A percentile compares a stretch with the other conserved stretches of the same genome.
Evolutionary conservation across 1,140 invertebrate genomes (phyloP).

Genomic region (Archegozetes longisetosus): DNA sequence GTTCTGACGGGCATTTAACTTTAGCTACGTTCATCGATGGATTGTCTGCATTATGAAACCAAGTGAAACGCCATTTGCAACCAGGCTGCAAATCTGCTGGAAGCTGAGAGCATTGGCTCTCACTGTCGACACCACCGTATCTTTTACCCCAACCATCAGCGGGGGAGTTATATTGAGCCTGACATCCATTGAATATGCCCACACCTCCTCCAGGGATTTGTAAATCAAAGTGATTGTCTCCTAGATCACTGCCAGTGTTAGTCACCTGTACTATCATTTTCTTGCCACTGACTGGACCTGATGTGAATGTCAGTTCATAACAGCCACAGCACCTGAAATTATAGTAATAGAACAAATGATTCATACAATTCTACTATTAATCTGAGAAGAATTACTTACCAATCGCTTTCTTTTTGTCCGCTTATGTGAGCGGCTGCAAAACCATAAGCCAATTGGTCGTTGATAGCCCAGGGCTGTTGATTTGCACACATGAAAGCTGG

Average conservation of each 20-base stretch:
- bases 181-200: conserved; percentile 9
- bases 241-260: conserved; percentile 14
- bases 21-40: too few species aligned
- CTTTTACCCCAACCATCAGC: not conserved
- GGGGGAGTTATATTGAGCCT: not conserved
- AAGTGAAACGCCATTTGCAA: conserved; percentile 13
- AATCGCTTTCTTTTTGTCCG: too few species aligned
- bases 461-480: too few species aligned
- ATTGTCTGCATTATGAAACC: too few species aligned
- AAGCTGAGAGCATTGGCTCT: not conserved
- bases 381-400: too few species aligned
- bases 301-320: conserved; percentile 13
- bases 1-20: too few species aligned
- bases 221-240: conserved; percentile 16
- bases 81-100: conserved; percentile 2
- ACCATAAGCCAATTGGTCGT: too few species aligned
- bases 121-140: conserved; percentile 6
- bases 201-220: conserved; percentile 16
- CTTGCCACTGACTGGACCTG: conserved; percentile 3
- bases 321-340: too few species aligned
- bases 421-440: too few species aligned
- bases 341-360: too few species aligned
- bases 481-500: too few species aligned
- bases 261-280: conserved; percentile 17
- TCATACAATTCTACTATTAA: too few species aligned